Conservation (phyloP, 2,113 vertebrate genomes). For the Trinectes maculatus region DNA sequence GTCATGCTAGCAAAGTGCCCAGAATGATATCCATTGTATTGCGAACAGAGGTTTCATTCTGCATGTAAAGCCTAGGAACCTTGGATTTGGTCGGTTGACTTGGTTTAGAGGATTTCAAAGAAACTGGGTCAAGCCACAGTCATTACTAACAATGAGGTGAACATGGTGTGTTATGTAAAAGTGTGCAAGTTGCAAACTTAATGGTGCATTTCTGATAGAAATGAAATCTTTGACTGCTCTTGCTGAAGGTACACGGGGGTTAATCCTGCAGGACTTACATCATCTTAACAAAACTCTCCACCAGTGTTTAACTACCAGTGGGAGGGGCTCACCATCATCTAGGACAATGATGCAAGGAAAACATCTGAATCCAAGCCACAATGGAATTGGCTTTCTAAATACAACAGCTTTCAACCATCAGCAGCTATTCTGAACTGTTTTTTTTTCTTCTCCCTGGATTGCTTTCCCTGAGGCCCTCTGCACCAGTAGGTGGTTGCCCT, state of each 20-base stretch:
- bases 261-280: conserved; percentile 34
- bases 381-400: conserved; percentile 45
- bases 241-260: conserved; percentile 5
- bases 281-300: conserved; percentile 33
- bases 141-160: conserved; percentile 27
- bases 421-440: conserved; percentile 44
- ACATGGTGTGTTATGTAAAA: background rate
- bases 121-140: conserved; percentile 27
- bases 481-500: conserved; percentile 29
- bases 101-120: conserved; percentile 49
- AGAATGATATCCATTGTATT: conserved; percentile 46
- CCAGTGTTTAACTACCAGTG: conserved; percentile 32
- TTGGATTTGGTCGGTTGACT: conserved; percentile 28
- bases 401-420: conserved; percentile 53
- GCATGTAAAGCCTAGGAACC: conserved; percentile 55
- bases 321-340: conserved; percentile 29
- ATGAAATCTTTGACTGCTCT: conserved; percentile 6
- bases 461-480: conserved; percentile 28
- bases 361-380: conserved; percentile 52
- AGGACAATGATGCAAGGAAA: conserved; percentile 48
- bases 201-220: background rate
- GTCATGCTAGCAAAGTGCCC: conserved; percentile 34
- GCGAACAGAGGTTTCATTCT: conserved; percentile 52
- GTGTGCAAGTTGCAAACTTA: background rate
- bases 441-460: conserved; percentile 17